Evolutionary conservation across 2,888 invertebrate species (phyloP).

Genomic region (Hybos culiciformis): DNA sequence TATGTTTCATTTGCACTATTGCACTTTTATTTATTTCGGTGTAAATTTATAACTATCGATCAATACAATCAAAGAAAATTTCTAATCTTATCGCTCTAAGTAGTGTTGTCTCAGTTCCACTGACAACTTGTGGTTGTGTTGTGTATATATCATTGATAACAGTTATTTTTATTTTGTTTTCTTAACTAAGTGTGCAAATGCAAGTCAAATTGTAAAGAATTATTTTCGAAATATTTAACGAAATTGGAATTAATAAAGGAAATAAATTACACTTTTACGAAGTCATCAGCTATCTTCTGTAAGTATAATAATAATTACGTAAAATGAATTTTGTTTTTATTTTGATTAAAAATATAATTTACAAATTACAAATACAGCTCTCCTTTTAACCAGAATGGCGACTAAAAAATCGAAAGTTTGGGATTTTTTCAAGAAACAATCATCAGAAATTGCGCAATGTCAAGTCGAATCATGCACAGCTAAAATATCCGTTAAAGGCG

Average conservation of each 20-base stretch:
- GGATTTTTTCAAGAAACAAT: slow-evolving; percentile 3
- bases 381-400: not conserved
- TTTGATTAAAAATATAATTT: not conserved
- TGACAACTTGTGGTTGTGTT: too few species aligned
- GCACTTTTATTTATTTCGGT: too few species aligned
- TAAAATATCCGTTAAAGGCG: not conserved
- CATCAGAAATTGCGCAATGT: slow-evolving; percentile 1
- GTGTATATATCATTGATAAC: too few species aligned
- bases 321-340: not conserved
- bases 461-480: not conserved
- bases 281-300: not conserved
- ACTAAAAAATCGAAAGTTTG: slow-evolving; percentile 4
- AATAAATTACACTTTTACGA: not conserved
- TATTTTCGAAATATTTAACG: not conserved
- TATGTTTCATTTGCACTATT: too few species aligned
- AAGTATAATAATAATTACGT: not conserved
- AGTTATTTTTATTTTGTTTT: not conserved
- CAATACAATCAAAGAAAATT: too few species aligned
- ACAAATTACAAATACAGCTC: too few species aligned
- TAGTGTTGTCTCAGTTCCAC: too few species aligned
- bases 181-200: slow-evolving; percentile 1
- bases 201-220: not conserved
- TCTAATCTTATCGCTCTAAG: too few species aligned
- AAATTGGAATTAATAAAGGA: not conserved
- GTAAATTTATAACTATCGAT: too few species aligned